These are phyloP conservation scores for Percina caprodes DNA, from an alignment of 2,113 vertebrate genomes.

Conservation along the genomic window DNA sequence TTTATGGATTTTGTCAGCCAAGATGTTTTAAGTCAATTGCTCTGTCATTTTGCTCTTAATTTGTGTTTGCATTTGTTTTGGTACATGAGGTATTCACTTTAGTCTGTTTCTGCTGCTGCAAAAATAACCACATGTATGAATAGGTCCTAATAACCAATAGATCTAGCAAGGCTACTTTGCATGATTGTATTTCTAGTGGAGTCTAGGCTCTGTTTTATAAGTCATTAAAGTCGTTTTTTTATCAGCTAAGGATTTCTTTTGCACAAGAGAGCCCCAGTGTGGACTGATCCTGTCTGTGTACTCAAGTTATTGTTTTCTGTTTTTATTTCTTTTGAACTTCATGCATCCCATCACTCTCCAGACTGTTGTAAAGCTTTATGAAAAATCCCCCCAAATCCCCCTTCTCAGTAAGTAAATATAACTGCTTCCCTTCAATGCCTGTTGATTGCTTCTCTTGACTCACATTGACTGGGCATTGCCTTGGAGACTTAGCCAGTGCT, in stretches of 20 bases:
- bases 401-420: slow-evolving; percentile 73
- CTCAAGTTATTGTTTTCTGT: slow-evolving; percentile 68
- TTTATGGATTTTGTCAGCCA: slow-evolving; percentile 68
- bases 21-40: slow-evolving; percentile 56
- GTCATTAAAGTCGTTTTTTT: slow-evolving; percentile 65
- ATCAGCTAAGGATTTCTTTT: slow-evolving; percentile 52
- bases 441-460: slow-evolving; percentile 73
- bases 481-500: slow-evolving; percentile 62
- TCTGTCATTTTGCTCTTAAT: slow-evolving; percentile 40
- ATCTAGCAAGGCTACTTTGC: slow-evolving; percentile 59
- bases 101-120: slow-evolving; percentile 2
- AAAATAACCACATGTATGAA: slow-evolving; percentile 44
- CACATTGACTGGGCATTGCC: slow-evolving; percentile 72
- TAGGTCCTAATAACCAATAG: slow-evolving; percentile 47
- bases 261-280: slow-evolving; percentile 34
- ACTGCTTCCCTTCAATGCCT: slow-evolving; percentile 74
- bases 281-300: slow-evolving; percentile 61
- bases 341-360: slow-evolving; percentile 48
- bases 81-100: slow-evolving; percentile 10
- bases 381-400: slow-evolving; percentile 37
- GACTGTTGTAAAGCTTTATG: slow-evolving; percentile 59
- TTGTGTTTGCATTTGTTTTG: slow-evolving; percentile 21
- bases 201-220: slow-evolving; percentile 65
- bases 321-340: slow-evolving; percentile 63
- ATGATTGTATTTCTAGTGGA: slow-evolving; percentile 65